Conservation (phyloP, 2,113 vertebrate species). For the Mungos mungo region DNA sequence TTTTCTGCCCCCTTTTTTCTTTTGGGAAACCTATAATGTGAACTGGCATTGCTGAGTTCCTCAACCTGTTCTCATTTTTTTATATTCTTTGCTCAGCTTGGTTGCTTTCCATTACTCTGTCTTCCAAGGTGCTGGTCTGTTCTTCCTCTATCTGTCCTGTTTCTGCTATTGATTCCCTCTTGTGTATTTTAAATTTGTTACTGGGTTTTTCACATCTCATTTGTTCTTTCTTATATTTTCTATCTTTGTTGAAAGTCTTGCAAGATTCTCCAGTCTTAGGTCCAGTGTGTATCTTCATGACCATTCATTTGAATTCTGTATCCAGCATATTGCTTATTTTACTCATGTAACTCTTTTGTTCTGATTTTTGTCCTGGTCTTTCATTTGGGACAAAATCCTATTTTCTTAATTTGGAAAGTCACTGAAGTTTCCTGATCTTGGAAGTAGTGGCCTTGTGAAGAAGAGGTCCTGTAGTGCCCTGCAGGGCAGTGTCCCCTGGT, state of each 20-base stretch:
- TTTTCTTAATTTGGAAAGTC: not conserved
- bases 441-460: not conserved
- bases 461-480: not conserved
- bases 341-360: not conserved
- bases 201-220: not conserved
- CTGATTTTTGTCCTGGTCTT: not conserved
- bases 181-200: not conserved
- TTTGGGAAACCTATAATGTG: not conserved
- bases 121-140: not conserved
- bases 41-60: not conserved
- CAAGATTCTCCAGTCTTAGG: not conserved
- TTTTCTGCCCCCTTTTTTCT: not conserved
- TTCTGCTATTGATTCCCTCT: not conserved
- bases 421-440: not conserved
- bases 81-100: not conserved
- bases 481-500: not conserved
- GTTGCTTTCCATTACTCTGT: not conserved
- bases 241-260: not conserved
- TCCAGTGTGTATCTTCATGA: not conserved
- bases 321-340: not conserved
- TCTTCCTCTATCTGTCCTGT: not conserved
- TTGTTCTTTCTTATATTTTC: not conserved
- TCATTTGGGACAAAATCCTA: not conserved
- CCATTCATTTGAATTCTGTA: not conserved
- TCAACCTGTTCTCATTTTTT: not conserved